Percentiles rank a stretch among this genome's conserved stretches.
These are phyloP conservation scores for Spodoptera exigua DNA, from an alignment of 2,888 invertebrate species.

Conservation along the genomic window DNA sequence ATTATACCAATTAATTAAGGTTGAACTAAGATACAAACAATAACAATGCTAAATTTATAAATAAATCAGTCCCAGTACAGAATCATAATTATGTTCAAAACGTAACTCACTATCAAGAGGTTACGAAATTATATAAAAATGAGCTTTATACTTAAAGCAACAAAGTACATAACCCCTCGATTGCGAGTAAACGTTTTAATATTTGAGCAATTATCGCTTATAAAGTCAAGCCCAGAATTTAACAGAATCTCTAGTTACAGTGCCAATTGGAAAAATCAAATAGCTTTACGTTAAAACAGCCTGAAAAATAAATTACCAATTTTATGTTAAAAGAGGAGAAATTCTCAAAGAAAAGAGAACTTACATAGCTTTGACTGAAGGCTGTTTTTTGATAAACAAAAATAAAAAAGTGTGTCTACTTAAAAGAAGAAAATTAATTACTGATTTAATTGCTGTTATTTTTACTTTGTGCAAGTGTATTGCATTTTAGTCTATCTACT, in stretches of 20 bases:
- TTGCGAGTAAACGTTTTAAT: background rate
- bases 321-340: background rate
- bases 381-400: no score
- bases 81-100: conserved; percentile 1
- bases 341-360: no score
- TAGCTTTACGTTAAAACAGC: conserved; percentile 20
- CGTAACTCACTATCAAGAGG: background rate
- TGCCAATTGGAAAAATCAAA: conserved; percentile 21
- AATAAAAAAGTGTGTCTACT: no score
- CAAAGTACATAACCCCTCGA: background rate
- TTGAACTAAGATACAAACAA: no score
- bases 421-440: no score
- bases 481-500: conserved; percentile 25
- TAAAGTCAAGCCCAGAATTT: conserved; percentile 25
- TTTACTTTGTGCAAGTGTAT: conserved; percentile 20
- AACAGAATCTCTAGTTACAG: conserved; percentile 24
- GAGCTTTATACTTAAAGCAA: background rate
- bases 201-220: conserved; percentile 7
- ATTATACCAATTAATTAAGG: no score
- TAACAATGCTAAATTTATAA: background rate
- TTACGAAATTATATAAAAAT: background rate
- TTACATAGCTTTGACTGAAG: no score
- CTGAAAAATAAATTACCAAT: conserved; percentile 17
- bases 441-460: background rate
- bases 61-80: conserved; percentile 1